phyloP scores from a whole-genome alignment of 2,797 vertebrate genomes.

The Cynopterus sphinx region DNA sequence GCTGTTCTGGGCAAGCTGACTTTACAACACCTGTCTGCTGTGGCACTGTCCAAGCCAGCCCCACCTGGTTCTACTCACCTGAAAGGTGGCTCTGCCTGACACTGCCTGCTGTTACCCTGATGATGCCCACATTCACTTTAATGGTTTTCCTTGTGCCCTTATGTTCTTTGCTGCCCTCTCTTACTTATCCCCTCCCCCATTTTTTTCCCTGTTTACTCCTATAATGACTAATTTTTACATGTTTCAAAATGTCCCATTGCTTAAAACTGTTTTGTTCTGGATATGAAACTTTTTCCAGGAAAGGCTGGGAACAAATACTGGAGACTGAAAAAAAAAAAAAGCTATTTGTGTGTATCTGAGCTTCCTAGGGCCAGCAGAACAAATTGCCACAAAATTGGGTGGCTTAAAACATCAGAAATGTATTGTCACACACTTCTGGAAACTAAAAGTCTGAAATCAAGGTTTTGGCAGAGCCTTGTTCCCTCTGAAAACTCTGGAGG shows the following conservation, averaged over 20 bases:
- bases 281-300: neutral
- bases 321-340: neutral
- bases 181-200: neutral
- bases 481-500: neutral
- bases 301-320: slow-evolving; percentile 1
- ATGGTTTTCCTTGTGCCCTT: neutral
- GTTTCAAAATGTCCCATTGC: neutral
- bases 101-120: neutral
- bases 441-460: neutral
- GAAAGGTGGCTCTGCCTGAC: neutral
- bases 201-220: neutral
- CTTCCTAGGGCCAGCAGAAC: neutral
- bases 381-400: neutral
- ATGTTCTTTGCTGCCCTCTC: neutral
- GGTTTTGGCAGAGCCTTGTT: neutral
- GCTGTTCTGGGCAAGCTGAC: neutral
- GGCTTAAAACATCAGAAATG: neutral
- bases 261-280: neutral
- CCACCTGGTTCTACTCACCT: neutral
- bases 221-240: neutral
- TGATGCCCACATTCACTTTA: neutral
- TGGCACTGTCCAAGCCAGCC: neutral
- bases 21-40: slow-evolving; percentile 26
- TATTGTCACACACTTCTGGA: neutral
- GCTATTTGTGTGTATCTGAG: neutral